phyloP scores from a whole-genome alignment of 2,113 vertebrate genomes.

The Noctilio leporinus region DNA sequence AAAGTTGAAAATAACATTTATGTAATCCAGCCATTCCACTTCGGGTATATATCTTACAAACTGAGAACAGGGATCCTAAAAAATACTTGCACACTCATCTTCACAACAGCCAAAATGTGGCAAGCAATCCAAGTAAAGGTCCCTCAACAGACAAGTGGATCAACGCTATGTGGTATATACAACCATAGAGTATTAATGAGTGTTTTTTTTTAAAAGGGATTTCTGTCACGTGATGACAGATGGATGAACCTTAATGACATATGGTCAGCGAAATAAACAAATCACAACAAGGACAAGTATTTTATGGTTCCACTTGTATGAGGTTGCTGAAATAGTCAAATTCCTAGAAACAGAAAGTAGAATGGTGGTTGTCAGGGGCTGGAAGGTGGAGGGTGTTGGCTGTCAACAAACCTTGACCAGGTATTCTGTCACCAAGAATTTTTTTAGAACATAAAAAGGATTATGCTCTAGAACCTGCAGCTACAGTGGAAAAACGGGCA shows the following conservation, averaged over 20 bases:
- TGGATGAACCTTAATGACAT: neutral
- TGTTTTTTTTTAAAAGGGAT: neutral
- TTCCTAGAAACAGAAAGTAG: neutral
- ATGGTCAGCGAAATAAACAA: neutral
- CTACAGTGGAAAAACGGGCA: neutral
- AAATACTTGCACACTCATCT: too few species aligned
- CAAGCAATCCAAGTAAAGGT: too few species aligned
- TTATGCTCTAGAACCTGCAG: neutral
- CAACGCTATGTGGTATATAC: neutral
- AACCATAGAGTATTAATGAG: neutral
- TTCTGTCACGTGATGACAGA: neutral
- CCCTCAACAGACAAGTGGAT: neutral
- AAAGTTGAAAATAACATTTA: too few species aligned
- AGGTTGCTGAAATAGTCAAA: neutral
- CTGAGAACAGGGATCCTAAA: too few species aligned
- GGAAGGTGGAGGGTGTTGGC: neutral
- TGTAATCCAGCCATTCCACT: too few species aligned
- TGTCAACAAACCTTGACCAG: neutral
- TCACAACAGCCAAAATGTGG: too few species aligned
- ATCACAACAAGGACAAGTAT: neutral
- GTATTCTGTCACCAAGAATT: neutral
- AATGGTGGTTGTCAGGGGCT: neutral
- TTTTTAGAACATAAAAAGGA: neutral
- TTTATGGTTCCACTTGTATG: neutral
- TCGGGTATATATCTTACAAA: too few species aligned